phyloP scores from a whole-genome alignment of 1,140 invertebrate genomes.

The Berghia stephanieae region DNA sequence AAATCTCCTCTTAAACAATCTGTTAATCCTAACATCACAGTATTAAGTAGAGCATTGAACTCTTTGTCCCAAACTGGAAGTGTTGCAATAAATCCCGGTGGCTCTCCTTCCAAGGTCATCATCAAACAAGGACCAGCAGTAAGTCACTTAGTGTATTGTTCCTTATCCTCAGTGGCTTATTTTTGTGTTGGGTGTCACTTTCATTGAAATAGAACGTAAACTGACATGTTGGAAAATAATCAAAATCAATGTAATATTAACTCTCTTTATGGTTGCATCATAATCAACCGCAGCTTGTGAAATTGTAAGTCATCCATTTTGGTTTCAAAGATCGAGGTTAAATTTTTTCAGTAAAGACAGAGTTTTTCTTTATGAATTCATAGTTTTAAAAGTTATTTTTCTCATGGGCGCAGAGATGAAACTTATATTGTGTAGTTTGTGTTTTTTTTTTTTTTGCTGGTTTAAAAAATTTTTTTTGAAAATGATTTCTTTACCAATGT shows the following conservation, averaged over 20 bases:
- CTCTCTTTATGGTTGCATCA: no score
- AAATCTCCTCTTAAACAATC: constrained; percentile 64
- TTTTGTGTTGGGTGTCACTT: no score
- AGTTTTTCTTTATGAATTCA: no score
- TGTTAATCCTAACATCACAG: constrained; percentile 43
- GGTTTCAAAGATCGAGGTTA: no score
- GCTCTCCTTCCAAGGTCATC: constrained; percentile 66
- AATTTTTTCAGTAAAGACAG: no score
- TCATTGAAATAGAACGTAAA: no score
- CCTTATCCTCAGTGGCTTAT: background rate
- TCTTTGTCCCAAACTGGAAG: constrained; percentile 32
- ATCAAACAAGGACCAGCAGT: constrained; percentile 60
- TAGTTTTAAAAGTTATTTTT: no score
- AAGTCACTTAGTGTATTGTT: constrained; percentile 27
- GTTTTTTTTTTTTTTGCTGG: background rate
- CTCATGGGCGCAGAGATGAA: background rate
- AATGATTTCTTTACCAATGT: background rate
- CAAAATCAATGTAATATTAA: no score
- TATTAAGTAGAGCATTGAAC: constrained; percentile 42
- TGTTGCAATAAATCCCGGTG: constrained; percentile 51
- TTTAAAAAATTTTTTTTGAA: background rate
- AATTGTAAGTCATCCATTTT: no score
- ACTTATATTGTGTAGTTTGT: background rate
- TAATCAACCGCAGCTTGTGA: no score
- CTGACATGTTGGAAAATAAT: no score